Conservation (phyloP, 2,113 vertebrate genomes). For the Morphnarchus princeps region DNA sequence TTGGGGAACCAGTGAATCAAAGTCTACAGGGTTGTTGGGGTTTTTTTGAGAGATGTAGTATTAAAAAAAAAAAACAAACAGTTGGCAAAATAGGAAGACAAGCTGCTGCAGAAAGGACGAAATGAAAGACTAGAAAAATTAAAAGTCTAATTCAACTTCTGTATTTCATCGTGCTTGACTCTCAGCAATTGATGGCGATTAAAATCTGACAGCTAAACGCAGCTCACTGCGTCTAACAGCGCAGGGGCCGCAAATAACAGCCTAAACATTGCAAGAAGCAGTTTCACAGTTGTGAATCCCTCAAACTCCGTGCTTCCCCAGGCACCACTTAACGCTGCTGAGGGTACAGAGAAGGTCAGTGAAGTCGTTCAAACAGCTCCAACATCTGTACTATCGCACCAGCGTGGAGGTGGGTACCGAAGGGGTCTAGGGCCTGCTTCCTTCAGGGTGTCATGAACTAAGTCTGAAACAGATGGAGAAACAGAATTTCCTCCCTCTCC, state of each 20-base stretch:
- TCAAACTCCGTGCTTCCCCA: background rate
- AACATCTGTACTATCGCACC: background rate
- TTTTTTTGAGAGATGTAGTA: accelerated
- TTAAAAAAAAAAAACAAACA: background rate
- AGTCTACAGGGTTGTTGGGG: too few species aligned
- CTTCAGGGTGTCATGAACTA: too few species aligned
- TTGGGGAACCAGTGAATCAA: background rate
- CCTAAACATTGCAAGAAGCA: background rate
- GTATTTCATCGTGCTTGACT: background rate
- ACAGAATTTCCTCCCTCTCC: background rate
- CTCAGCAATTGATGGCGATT: background rate
- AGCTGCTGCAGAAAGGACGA: background rate
- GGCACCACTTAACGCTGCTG: accelerated
- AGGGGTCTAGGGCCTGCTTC: background rate
- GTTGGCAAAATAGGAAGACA: background rate
- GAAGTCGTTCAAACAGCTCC: background rate
- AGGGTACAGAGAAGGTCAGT: background rate
- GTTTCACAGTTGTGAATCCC: background rate
- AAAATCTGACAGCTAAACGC: background rate
- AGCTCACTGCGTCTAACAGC: background rate
- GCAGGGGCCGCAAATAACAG: background rate
- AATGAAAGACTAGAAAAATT: background rate
- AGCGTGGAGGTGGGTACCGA: background rate
- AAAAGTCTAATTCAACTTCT: background rate
- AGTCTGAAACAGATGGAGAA: background rate